phyloP scores from a whole-genome alignment of 2,888 invertebrate genomes.

The Tenodera sinensis region DNA sequence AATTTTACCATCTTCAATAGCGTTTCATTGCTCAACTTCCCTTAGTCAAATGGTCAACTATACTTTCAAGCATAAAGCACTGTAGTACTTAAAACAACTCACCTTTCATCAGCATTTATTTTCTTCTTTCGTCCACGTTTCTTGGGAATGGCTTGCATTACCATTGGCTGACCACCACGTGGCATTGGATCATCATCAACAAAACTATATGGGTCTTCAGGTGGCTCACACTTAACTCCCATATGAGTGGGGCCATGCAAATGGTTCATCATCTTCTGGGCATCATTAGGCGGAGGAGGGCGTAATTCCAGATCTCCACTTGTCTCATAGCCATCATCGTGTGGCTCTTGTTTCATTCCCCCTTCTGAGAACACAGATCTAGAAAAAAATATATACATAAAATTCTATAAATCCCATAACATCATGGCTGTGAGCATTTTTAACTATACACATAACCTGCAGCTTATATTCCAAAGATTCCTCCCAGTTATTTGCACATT shows the following conservation, averaged over 20 bases:
- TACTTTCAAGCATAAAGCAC: too few species aligned
- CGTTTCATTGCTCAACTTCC: too few species aligned
- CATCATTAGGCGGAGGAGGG: slow-evolving; percentile 35
- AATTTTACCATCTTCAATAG: too few species aligned
- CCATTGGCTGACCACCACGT: slow-evolving; percentile 43
- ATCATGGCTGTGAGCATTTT: background rate
- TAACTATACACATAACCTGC: background rate
- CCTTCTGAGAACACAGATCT: slow-evolving; percentile 35
- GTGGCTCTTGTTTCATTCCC: slow-evolving; percentile 62
- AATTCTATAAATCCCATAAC: background rate
- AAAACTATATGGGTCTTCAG: slow-evolving; percentile 79
- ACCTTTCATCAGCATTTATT: slow-evolving; percentile 49
- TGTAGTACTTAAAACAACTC: slow-evolving; percentile 33
- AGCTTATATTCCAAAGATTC: too few species aligned
- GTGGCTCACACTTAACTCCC: slow-evolving; percentile 56
- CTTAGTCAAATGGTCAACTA: too few species aligned
- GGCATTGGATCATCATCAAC: slow-evolving; percentile 65
- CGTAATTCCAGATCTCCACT: slow-evolving; percentile 49
- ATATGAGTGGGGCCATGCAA: slow-evolving; percentile 20
- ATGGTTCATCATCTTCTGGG: slow-evolving; percentile 32
- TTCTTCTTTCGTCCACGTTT: slow-evolving; percentile 87
- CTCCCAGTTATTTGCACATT: too few species aligned
- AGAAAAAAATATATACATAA: background rate
- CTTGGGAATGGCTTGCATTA: slow-evolving; percentile 57
- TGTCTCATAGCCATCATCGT: slow-evolving; percentile 88